Conservation (phyloP, 2,888 invertebrate genomes). For the Cerastis rubricosa region DNA sequence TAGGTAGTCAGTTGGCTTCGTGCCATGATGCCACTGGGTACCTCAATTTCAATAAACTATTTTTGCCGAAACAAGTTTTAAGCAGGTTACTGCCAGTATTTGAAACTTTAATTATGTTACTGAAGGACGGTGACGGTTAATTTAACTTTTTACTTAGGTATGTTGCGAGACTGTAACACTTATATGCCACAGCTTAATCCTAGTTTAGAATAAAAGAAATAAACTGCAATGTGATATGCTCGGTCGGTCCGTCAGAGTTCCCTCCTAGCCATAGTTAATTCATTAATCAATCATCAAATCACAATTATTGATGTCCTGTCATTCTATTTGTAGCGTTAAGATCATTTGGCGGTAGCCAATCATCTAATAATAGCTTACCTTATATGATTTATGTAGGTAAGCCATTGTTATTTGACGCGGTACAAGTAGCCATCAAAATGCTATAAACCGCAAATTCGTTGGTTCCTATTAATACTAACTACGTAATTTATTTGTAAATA, state of each 20-base stretch:
- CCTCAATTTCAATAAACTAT: conserved; percentile 13
- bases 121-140: background rate
- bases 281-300: conserved; percentile 31
- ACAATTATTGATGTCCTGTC: conserved; percentile 39
- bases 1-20: conserved; percentile 12
- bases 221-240: background rate
- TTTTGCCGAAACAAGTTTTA: background rate
- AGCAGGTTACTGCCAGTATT: background rate
- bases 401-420: conserved; percentile 4
- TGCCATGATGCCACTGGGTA: conserved; percentile 27
- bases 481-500: background rate
- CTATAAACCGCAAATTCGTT: conserved; percentile 24
- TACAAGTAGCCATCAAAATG: conserved; percentile 21
- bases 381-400: background rate
- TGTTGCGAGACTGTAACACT: background rate
- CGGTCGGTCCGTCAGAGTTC: conserved; percentile 6
- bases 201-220: background rate
- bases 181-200: background rate
- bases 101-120: background rate
- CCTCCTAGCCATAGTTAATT: conserved; percentile 19
- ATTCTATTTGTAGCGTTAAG: conserved; percentile 18
- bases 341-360: conserved; percentile 3
- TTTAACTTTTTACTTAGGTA: background rate
- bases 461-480: background rate
- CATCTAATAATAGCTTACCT: conserved; percentile 29